Conservation (phyloP, 2,888 invertebrate species). For the Tetheella fluctuosa region DNA sequence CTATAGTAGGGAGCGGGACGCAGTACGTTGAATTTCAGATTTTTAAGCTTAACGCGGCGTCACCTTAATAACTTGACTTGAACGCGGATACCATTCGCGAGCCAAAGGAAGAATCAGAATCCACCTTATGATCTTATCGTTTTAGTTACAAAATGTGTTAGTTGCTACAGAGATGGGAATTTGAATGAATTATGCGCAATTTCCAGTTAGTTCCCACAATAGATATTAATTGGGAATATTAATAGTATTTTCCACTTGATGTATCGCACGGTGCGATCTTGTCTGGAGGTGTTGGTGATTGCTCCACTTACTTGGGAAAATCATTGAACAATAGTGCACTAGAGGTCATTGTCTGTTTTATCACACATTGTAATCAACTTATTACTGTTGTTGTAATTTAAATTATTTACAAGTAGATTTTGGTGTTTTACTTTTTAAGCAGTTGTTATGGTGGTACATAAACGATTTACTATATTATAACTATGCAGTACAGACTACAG, state of each 20-base stretch:
- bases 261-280: slow-evolving; percentile 26
- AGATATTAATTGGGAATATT: slow-evolving; percentile 11
- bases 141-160: too few species aligned
- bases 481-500: too few species aligned
- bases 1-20: too few species aligned
- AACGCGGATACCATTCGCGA: too few species aligned
- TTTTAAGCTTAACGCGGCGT: too few species aligned
- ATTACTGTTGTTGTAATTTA: slow-evolving; percentile 29
- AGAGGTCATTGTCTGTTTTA: slow-evolving; percentile 61
- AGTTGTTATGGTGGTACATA: too few species aligned
- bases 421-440: neutral
- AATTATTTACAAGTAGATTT: slow-evolving; percentile 16
- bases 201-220: neutral
- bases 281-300: slow-evolving; percentile 32
- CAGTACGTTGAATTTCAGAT: too few species aligned
- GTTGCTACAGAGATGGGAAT: neutral
- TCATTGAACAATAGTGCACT: slow-evolving; percentile 54
- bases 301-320: slow-evolving; percentile 70
- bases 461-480: too few species aligned
- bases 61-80: too few species aligned
- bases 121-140: too few species aligned
- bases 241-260: slow-evolving; percentile 31
- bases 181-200: neutral
- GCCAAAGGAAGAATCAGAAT: too few species aligned
- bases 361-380: too few species aligned